Conservation (phyloP, 2,888 invertebrate genomes). For the Notocelia uddmanniana region DNA sequence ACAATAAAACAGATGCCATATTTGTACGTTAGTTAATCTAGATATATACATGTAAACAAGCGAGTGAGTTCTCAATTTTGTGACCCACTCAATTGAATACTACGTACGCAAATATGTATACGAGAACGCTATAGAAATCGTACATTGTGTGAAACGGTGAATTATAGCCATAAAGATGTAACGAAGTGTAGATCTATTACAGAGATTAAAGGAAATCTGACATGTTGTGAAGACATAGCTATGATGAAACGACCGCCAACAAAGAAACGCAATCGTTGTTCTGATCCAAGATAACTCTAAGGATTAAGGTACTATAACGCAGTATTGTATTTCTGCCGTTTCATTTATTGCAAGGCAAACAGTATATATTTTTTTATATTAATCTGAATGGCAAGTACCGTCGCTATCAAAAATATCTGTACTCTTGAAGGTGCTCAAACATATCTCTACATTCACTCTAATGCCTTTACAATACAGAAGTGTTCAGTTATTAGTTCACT, state of each 20-base stretch:
- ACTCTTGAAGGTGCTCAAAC: no score
- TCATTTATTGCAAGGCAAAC: no score
- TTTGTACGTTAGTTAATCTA: slow-evolving; percentile 18
- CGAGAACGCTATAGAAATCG: neutral
- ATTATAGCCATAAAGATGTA: slow-evolving; percentile 3
- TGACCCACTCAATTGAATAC: neutral
- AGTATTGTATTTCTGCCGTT: neutral
- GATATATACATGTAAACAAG: neutral
- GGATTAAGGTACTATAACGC: neutral
- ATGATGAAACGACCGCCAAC: slow-evolving; percentile 19
- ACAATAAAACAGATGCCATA: slow-evolving; percentile 37
- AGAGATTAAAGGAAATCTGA: slow-evolving; percentile 25
- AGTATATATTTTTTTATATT: neutral
- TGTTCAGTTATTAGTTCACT: no score
- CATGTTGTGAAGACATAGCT: slow-evolving; percentile 30
- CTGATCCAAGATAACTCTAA: slow-evolving; percentile 31
- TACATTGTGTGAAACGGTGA: neutral
- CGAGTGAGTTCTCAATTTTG: neutral
- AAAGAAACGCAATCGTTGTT: slow-evolving; percentile 19
- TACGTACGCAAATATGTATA: neutral
- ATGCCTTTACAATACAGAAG: no score
- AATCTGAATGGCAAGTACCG: no score
- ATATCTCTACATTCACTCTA: no score
- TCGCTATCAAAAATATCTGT: no score
- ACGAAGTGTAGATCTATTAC: slow-evolving; percentile 12